Evolutionary conservation across 2,888 invertebrate genomes (phyloP).

Genomic region (Ditula angustiorana): DNA sequence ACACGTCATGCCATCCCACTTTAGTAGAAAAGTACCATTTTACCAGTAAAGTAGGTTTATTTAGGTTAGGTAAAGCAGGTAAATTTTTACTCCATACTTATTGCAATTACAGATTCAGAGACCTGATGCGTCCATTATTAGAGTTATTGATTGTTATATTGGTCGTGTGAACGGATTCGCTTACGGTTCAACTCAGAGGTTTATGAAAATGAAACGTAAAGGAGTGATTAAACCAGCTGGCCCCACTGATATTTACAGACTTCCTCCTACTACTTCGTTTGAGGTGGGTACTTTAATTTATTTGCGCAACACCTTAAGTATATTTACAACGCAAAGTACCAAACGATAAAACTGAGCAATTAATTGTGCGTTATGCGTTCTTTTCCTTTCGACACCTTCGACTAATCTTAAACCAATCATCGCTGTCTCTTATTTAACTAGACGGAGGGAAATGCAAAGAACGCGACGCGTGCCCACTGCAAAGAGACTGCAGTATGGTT

Average conservation of each 20-base stretch:
- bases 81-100: background rate
- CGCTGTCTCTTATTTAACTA: too few relatives aligned
- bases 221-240: conserved; percentile 82
- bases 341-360: background rate
- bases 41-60: too few relatives aligned
- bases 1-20: too few relatives aligned
- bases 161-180: conserved; percentile 84
- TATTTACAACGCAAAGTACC: background rate
- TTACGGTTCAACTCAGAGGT: conserved; percentile 78
- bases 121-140: conserved; percentile 67
- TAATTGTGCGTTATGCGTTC: background rate
- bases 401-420: too few relatives aligned
- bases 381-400: too few relatives aligned
- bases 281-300: conserved; percentile 55
- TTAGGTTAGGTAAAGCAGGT: too few relatives aligned
- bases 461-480: too few relatives aligned
- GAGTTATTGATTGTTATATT: conserved; percentile 77
- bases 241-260: conserved; percentile 80
- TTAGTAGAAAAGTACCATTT: too few relatives aligned
- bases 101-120: conserved; percentile 53
- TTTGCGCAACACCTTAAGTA: background rate
- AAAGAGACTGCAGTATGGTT: too few relatives aligned
- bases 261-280: conserved; percentile 74
- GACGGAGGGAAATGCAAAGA: too few relatives aligned
- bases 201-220: conserved; percentile 79